Evolutionary conservation across 2,888 invertebrate species (phyloP).

Genomic region (Itoplectis maculator): DNA sequence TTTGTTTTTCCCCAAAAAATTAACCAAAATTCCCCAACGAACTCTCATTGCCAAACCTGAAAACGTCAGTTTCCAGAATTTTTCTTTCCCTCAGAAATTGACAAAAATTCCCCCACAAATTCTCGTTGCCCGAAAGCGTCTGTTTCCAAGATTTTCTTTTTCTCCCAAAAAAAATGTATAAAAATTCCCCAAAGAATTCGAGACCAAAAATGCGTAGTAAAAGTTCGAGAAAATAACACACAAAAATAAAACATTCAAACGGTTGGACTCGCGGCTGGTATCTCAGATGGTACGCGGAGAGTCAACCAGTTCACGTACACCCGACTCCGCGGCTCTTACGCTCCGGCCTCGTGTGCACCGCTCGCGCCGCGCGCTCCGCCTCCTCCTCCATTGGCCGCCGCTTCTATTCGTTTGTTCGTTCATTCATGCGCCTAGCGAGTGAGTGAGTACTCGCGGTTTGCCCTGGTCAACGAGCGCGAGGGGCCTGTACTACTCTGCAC

Average conservation of each 20-base stretch:
- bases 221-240: no score
- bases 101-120: no score
- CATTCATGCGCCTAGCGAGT: slow-evolving; percentile 71
- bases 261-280: neutral
- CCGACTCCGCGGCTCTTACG: slow-evolving; percentile 5
- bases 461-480: slow-evolving; percentile 56
- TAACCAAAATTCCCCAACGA: no score
- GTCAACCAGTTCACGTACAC: slow-evolving; percentile 22
- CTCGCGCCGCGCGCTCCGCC: neutral
- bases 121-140: no score
- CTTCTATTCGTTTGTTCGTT: slow-evolving; percentile 65
- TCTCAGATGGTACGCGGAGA: neutral
- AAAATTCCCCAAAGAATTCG: no score
- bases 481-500: slow-evolving; percentile 42
- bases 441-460: slow-evolving; percentile 61
- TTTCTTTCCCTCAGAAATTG: no score
- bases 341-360: slow-evolving; percentile 41
- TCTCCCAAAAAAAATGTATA: neutral
- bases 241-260: neutral
- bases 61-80: no score
- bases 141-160: neutral
- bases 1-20: no score
- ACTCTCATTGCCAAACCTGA: no score
- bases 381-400: slow-evolving; percentile 42
- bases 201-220: no score